Percentiles rank a stretch among this genome's conserved stretches.
phyloP scores from a whole-genome alignment of 2,797 vertebrate genomes.

The Lerista edwardsae region DNA sequence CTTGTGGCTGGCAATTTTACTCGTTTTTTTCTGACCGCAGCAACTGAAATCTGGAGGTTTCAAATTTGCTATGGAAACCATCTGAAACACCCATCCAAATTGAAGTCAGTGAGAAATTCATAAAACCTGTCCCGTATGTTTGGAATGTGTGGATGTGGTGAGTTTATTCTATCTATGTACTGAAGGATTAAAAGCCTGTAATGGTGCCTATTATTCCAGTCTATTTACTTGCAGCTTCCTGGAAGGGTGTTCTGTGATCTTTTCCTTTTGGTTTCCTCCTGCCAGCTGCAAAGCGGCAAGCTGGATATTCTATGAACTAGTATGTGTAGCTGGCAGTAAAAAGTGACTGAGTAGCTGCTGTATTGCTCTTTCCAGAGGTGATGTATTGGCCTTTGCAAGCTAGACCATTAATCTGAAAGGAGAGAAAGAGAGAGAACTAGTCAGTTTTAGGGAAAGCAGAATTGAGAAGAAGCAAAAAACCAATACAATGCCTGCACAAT shows the following conservation, averaged over 20 bases:
- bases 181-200: conserved; percentile 47
- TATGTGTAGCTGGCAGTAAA: conserved; percentile 91
- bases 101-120: neutral
- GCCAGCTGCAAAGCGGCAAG: neutral
- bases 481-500: neutral
- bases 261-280: conserved; percentile 35
- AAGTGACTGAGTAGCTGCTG: conserved; percentile 88
- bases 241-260: conserved; percentile 36
- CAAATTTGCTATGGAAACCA: neutral
- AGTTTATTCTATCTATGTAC: conserved; percentile 25
- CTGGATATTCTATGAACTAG: conserved; percentile 61
- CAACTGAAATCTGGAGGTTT: neutral
- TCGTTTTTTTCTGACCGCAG: neutral
- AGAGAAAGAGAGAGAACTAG: conserved; percentile 20
- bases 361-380: conserved; percentile 79
- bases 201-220: conserved; percentile 47
- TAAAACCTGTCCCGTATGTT: conserved; percentile 31
- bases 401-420: conserved; percentile 88
- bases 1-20: neutral
- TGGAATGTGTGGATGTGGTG: conserved; percentile 46
- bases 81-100: neutral
- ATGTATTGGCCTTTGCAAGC: conserved; percentile 92
- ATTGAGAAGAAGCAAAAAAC: neutral
- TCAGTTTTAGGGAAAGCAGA: neutral
- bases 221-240: conserved; percentile 50